Conservation (phyloP, 2,113 vertebrate genomes). For the Callospermophilus lateralis region DNA sequence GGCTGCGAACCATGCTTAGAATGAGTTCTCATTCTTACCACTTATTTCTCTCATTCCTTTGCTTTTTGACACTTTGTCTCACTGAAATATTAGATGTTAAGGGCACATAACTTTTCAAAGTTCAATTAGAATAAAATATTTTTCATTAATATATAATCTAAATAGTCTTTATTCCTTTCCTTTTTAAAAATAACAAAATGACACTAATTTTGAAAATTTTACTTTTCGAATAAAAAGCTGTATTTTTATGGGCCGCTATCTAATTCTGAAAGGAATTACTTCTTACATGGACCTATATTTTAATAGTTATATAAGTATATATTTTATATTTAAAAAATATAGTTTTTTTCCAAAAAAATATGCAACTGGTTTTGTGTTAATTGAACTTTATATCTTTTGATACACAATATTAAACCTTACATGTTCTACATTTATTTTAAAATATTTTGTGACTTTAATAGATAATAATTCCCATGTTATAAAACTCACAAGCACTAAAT, state of each 20-base stretch:
- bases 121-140: neutral
- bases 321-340: neutral
- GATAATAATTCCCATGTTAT: neutral
- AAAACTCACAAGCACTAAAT: neutral
- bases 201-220: constrained; percentile 8
- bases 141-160: constrained; percentile 2
- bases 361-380: neutral
- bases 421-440: neutral
- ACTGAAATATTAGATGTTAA: constrained; percentile 12
- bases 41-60: neutral
- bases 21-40: neutral
- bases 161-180: neutral
- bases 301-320: neutral
- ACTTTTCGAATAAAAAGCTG: neutral
- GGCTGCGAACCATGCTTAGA: neutral
- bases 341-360: neutral
- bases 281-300: neutral
- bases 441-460: neutral
- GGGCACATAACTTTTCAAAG: neutral
- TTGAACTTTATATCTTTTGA: neutral
- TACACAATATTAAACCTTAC: neutral
- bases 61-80: neutral
- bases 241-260: neutral
- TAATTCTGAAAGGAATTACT: neutral
- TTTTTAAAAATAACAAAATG: constrained; percentile 6